Evolutionary conservation across 1,140 invertebrate species (phyloP).

Genomic region (Drosophila triauraria): DNA sequence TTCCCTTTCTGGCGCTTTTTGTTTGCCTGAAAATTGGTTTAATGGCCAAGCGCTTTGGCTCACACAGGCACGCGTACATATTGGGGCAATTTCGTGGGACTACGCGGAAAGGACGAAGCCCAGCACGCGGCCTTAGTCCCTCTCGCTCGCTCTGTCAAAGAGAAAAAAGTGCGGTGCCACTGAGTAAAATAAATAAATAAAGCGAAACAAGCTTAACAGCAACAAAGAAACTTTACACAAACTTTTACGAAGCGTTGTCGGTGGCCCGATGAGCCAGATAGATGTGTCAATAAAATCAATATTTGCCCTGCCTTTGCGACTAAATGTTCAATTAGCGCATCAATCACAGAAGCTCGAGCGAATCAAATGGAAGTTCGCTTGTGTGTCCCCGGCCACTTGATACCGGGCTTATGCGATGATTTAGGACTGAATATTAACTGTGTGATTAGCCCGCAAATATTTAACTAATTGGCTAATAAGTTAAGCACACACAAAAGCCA

Average conservation of each 20-base stretch:
- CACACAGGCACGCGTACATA: conserved; percentile 26
- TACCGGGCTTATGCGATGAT: conserved; percentile 38
- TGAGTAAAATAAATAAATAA: conserved; percentile 57
- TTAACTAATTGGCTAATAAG: conserved; percentile 70
- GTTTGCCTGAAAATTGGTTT: conserved; percentile 68
- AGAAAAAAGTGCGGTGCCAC: conserved; percentile 44
- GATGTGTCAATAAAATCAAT: conserved; percentile 72
- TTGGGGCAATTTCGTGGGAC: conserved; percentile 36
- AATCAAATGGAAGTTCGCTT: conserved; percentile 40
- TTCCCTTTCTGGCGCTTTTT: conserved; percentile 30
- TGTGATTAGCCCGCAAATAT: conserved; percentile 60
- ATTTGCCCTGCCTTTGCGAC: conserved; percentile 61
- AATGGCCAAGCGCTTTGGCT: conserved; percentile 56
- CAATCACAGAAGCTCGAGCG: conserved; percentile 53
- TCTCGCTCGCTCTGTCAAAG: conserved; percentile 33
- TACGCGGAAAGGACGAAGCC: conserved; percentile 19
- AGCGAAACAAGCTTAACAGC: conserved; percentile 47
- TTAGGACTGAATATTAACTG: conserved; percentile 48
- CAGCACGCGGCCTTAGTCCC: conserved; percentile 7
- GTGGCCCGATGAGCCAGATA: conserved; percentile 37
- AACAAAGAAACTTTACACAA: conserved; percentile 62
- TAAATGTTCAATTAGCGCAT: conserved; percentile 74
- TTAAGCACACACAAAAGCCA: conserved; percentile 39
- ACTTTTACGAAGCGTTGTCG: conserved; percentile 38
- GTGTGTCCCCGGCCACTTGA: conserved; percentile 35